Evolutionary conservation across 2,113 vertebrate genomes (phyloP).

Genomic region (Lagopus muta): DNA sequence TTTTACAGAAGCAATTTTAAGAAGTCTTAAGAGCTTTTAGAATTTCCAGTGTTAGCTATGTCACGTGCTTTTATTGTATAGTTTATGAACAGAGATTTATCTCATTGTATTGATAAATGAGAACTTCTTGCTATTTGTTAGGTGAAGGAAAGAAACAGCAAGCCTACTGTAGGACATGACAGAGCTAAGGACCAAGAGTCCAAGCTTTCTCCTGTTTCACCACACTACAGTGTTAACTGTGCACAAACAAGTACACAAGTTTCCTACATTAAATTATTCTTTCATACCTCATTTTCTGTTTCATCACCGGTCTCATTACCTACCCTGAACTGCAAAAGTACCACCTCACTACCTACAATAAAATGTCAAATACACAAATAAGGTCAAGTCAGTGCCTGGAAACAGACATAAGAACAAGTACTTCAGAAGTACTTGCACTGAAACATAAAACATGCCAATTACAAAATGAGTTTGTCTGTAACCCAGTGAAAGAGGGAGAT

Average conservation of each 20-base stretch:
- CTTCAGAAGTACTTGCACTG: not conserved
- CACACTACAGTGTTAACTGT: not conserved
- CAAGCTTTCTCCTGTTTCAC: not conserved
- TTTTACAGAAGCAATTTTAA: conserved; percentile 42
- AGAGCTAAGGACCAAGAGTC: not conserved
- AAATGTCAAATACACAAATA: not conserved
- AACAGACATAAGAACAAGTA: not conserved
- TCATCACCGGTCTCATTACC: not conserved
- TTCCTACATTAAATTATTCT: not conserved
- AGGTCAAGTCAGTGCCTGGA: not conserved
- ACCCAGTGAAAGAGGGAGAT: not conserved
- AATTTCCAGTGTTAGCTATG: not conserved
- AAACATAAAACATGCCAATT: not conserved
- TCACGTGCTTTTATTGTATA: not conserved
- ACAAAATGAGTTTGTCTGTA: not conserved
- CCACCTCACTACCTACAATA: not conserved
- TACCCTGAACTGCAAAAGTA: not conserved
- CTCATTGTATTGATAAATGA: not conserved
- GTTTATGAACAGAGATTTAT: not conserved
- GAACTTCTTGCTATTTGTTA: not conserved
- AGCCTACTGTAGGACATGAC: not conserved
- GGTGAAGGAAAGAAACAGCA: not conserved
- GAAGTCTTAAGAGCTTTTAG: not conserved
- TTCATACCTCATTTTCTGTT: not conserved
- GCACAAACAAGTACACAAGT: not conserved